Evolutionary conservation across 2,888 invertebrate genomes (phyloP).

Genomic region (Nemurella pictetii): DNA sequence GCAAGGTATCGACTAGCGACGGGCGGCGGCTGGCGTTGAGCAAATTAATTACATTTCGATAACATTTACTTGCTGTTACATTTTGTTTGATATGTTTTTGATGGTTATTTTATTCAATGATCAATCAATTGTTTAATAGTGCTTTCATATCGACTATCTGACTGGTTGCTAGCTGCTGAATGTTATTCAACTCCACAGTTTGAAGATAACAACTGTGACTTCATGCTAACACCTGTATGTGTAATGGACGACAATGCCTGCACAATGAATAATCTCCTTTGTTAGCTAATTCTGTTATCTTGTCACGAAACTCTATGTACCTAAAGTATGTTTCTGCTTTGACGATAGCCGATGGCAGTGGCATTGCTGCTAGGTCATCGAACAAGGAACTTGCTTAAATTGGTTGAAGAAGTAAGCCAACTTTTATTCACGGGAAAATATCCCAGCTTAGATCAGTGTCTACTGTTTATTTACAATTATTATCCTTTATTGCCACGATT

Average conservation of each 20-base stretch:
- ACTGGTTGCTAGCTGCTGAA: background rate
- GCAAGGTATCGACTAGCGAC: too few relatives aligned
- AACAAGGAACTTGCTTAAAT: background rate
- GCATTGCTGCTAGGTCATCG: background rate
- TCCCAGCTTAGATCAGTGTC: background rate
- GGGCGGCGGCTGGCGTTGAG: too few relatives aligned
- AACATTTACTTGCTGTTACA: too few relatives aligned
- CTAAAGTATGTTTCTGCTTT: background rate
- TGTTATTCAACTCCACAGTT: background rate
- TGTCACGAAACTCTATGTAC: background rate
- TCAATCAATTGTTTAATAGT: background rate
- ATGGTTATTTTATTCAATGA: background rate
- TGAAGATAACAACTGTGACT: background rate
- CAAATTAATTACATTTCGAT: too few relatives aligned
- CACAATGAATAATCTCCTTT: background rate
- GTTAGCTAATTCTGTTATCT: background rate
- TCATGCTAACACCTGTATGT: background rate
- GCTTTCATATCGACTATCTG: background rate
- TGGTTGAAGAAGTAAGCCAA: background rate
- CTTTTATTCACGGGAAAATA: background rate
- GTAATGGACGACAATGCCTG: too few relatives aligned
- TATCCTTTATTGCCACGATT: too few relatives aligned
- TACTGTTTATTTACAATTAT: too few relatives aligned
- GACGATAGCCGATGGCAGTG: too few relatives aligned
- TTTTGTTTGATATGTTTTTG: too few relatives aligned